Conservation (phyloP, 2,797 vertebrate species). For the Anniella stebbinsi region DNA sequence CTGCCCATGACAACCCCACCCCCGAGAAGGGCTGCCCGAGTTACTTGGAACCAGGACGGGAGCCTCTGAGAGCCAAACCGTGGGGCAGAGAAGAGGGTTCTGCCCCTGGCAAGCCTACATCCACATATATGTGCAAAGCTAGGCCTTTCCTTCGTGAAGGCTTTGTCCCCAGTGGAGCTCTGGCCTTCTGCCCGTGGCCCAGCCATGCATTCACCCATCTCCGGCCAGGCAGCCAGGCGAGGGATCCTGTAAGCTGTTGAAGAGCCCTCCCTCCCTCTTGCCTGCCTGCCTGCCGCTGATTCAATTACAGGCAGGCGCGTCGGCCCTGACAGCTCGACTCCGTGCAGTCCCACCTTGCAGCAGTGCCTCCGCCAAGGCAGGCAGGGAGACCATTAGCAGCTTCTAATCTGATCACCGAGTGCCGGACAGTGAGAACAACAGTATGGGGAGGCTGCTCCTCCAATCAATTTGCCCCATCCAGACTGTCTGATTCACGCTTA, state of each 20-base stretch:
- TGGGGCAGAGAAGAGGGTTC: too few relatives aligned
- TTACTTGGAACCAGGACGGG: not conserved
- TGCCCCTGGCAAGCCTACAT: not conserved
- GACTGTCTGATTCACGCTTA: conserved; percentile 4
- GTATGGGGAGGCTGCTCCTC: rapidly evolving
- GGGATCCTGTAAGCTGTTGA: conserved; percentile 51
- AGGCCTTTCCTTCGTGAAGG: too few relatives aligned
- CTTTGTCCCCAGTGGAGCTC: too few relatives aligned
- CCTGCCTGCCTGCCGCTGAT: conserved; percentile 50
- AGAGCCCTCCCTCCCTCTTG: conserved; percentile 1
- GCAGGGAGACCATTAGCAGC: conserved; percentile 48
- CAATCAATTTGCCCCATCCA: not conserved
- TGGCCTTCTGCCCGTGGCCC: not conserved
- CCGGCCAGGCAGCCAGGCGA: conserved; percentile 39
- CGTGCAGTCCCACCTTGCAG: not conserved
- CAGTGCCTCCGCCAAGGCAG: not conserved
- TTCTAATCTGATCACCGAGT: conserved; percentile 68
- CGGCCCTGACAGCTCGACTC: conserved; percentile 56
- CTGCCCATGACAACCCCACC: too few relatives aligned
- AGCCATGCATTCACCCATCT: not conserved
- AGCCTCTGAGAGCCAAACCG: not conserved
- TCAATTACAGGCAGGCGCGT: conserved; percentile 53
- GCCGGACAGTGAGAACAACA: conserved; percentile 20
- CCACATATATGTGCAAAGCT: rapidly evolving
- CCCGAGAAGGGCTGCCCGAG: too few relatives aligned